Conservation (phyloP, 2,113 vertebrate species). For the Conger conger region DNA sequence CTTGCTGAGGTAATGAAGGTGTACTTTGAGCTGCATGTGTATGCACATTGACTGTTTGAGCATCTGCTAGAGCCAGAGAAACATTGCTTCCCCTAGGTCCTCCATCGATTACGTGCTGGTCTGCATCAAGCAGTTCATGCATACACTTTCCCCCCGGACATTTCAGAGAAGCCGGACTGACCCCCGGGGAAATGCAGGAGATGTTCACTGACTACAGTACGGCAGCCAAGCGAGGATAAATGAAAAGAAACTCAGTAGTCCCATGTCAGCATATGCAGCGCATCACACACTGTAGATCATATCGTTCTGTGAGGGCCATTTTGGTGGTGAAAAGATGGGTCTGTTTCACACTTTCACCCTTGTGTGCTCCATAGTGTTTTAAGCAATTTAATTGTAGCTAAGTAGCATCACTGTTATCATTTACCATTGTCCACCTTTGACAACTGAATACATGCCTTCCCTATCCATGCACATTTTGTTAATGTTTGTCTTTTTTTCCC, state of each 20-base stretch:
- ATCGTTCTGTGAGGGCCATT: background rate
- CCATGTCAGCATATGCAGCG: background rate
- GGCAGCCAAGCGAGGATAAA: too few species aligned
- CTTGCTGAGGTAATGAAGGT: background rate
- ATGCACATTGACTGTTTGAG: background rate
- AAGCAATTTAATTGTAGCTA: too few species aligned
- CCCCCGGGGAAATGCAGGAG: background rate
- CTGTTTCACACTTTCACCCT: background rate
- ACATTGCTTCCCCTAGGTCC: background rate
- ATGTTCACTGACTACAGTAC: background rate
- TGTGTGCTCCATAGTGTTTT: background rate
- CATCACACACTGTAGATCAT: background rate
- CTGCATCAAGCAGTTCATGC: background rate
- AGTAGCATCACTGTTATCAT: background rate
- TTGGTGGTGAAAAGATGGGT: slow-evolving; percentile 5
- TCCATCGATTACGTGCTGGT: background rate
- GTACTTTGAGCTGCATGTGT: background rate
- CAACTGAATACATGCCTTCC: background rate
- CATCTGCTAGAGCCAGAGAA: background rate
- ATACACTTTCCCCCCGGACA: background rate
- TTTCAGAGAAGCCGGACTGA: background rate
- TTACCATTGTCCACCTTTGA: background rate
- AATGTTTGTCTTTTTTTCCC: slow-evolving; percentile 4
- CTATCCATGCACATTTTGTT: background rate
- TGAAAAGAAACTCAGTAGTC: background rate